Conservation (phyloP, 2,797 vertebrate genomes). For the Nannoperca obscura region DNA sequence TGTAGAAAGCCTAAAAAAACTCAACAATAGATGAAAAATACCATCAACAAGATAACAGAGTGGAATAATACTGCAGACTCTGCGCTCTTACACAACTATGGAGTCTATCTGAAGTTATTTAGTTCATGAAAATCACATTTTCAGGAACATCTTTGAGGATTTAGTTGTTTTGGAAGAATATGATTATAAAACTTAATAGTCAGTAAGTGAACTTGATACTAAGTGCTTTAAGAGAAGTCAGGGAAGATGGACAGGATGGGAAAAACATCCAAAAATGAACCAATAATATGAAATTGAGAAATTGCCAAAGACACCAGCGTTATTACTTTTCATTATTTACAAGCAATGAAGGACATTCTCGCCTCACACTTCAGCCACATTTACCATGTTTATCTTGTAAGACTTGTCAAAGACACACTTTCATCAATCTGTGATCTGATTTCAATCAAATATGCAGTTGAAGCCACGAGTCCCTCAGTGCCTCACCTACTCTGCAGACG, state of each 20-base stretch:
- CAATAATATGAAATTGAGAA: not conserved
- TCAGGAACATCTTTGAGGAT: not conserved
- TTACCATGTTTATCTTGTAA: not conserved
- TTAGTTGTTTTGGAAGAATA: not conserved
- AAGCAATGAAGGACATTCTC: not conserved
- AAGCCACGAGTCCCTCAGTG: not conserved
- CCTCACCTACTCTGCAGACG: not conserved
- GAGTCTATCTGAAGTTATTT: not conserved
- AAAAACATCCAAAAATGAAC: not conserved
- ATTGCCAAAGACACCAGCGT: not conserved
- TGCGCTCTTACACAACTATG: not conserved
- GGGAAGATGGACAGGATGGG: not conserved
- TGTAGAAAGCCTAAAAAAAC: conserved; percentile 1
- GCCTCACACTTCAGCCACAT: not conserved
- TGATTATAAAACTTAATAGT: not conserved
- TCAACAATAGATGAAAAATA: conserved; percentile 17
- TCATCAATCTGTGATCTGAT: not conserved
- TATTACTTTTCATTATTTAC: not conserved
- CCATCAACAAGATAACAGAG: not conserved
- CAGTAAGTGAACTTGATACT: not conserved
- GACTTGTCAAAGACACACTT: not conserved
- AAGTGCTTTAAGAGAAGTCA: not conserved
- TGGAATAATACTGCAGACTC: conserved; percentile 12
- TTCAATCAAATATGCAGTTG: not conserved
- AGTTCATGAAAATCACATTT: not conserved